These are phyloP conservation scores for Drosophila cracens DNA, from an alignment of 2,888 invertebrate species.

Conservation along the genomic window DNA sequence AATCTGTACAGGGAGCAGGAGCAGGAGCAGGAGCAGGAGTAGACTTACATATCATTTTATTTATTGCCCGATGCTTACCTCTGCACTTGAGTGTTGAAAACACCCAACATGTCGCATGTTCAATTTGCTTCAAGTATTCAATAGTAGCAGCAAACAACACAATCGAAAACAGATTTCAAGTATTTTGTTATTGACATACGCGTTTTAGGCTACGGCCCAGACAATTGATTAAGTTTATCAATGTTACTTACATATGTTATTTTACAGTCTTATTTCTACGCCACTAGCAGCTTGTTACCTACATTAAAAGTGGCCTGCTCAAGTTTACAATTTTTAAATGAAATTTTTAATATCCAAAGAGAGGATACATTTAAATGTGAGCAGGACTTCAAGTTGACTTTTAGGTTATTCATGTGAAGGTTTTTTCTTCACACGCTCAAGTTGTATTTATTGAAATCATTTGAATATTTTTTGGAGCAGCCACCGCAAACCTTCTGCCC, in stretches of 20 bases:
- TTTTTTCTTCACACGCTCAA: not conserved
- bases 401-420: not conserved
- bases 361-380: not conserved
- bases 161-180: conserved; percentile 22
- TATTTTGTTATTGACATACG: conserved; percentile 6
- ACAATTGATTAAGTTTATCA: not conserved
- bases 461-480: not conserved
- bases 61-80: conserved; percentile 56
- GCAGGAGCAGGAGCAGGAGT: conserved; percentile 3
- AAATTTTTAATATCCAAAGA: too few species aligned
- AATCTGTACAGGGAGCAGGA: conserved; percentile 3
- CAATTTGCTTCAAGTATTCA: conserved; percentile 27
- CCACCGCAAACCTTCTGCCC: too few species aligned
- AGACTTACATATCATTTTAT: conserved; percentile 45
- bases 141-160: conserved; percentile 1
- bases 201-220: not conserved
- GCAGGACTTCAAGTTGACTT: not conserved
- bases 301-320: not conserved
- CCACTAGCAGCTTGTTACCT: not conserved
- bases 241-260: not conserved
- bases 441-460: conserved; percentile 1
- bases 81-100: conserved; percentile 36
- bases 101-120: conserved; percentile 25
- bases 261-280: not conserved
- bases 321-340: not conserved